Evolutionary conservation across 2,888 invertebrate genomes (phyloP).

Genomic region (Plebejus anna): DNA sequence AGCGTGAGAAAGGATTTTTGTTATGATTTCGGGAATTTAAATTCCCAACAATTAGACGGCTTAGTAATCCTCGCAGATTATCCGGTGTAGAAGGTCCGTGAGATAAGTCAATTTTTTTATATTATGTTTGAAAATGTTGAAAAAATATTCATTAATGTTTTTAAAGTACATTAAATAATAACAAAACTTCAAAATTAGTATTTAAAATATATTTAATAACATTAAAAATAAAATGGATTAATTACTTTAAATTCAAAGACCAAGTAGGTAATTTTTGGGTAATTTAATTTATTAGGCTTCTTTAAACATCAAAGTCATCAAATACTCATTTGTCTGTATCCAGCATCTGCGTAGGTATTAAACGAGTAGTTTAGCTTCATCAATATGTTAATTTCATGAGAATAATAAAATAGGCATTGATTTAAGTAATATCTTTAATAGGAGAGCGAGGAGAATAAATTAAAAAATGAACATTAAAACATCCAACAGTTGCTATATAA

Average conservation of each 20-base stretch:
- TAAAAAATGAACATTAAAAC: conserved; percentile 70
- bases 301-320: not conserved
- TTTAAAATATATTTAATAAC: not conserved
- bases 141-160: not conserved
- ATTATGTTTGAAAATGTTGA: too few relatives aligned
- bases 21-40: conserved; percentile 34
- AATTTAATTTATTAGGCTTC: not conserved
- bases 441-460: conserved; percentile 59
- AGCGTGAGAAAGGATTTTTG: conserved; percentile 66
- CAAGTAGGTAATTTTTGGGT: not conserved
- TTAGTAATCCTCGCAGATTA: conserved; percentile 6
- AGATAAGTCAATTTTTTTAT: too few relatives aligned
- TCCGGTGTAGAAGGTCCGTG: not conserved
- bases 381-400: conserved; percentile 5
- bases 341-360: not conserved
- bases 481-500: conserved; percentile 64
- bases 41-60: conserved; percentile 9
- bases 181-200: not conserved
- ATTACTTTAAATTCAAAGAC: not conserved
- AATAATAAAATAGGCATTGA: conserved; percentile 28
- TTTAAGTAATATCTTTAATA: conserved; percentile 36
- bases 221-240: not conserved
- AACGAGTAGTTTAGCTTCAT: not conserved
- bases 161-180: not conserved
- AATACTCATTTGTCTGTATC: not conserved